A percentile compares a stretch with the other conserved stretches of the same genome.
These are phyloP conservation scores for Periophthalmus magnuspinnatus DNA, from an alignment of 2,797 vertebrate genomes.

Conservation along the genomic window DNA sequence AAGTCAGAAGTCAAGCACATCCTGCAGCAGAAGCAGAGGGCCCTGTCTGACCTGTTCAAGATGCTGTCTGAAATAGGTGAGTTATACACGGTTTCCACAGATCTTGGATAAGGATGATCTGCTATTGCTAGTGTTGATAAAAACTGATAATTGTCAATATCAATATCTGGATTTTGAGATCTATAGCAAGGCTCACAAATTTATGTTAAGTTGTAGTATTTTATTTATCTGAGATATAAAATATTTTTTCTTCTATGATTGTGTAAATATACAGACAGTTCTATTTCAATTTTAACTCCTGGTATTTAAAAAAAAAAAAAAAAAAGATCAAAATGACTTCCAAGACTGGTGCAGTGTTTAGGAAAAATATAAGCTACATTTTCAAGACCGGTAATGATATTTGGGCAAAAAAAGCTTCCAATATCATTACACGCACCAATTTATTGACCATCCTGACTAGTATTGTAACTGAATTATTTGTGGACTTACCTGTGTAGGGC, in stretches of 20 bases:
- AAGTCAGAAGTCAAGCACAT: slow-evolving; percentile 91
- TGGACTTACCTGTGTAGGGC: slow-evolving; percentile 71
- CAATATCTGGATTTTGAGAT: neutral
- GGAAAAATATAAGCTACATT: neutral
- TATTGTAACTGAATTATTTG: fast-evolving
- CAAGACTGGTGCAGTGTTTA: neutral
- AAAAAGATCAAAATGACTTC: neutral
- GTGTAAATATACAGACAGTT: too few species aligned
- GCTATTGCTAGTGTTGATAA: neutral
- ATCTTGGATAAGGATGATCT: neutral
- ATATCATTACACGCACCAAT: neutral
- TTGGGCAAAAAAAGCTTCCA: neutral
- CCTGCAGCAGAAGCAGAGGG: slow-evolving; percentile 93
- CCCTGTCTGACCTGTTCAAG: slow-evolving; percentile 93
- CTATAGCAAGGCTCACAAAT: neutral
- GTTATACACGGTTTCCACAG: neutral
- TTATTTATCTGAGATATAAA: too few species aligned
- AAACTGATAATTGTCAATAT: neutral
- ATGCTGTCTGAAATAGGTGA: slow-evolving; percentile 88
- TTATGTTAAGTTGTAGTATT: neutral
- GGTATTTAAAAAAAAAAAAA: neutral
- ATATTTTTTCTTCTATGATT: too few species aligned
- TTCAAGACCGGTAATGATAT: neutral
- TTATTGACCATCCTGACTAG: neutral
- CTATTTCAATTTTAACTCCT: too few species aligned